A percentile compares a stretch with the other conserved stretches of the same genome.
Conservation (phyloP, 2,888 invertebrate genomes). For the Chymomyza fuscimana region DNA sequence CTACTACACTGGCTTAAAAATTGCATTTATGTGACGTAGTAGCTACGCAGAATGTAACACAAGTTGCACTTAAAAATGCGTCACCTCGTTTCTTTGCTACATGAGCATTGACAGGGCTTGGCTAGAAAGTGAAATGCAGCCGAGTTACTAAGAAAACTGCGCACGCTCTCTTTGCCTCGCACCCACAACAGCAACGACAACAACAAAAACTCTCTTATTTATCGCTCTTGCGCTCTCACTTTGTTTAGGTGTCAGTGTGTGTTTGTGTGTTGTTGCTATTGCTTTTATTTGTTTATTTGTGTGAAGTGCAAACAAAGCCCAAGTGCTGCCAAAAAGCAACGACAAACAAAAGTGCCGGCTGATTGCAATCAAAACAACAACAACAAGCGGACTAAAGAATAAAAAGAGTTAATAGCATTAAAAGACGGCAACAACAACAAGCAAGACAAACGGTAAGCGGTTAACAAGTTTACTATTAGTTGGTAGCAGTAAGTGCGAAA, state of each 20-base stretch:
- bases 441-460: neutral
- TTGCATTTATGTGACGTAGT: no score
- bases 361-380: neutral
- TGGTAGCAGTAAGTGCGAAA: neutral
- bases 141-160: no score
- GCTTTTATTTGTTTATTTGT: neutral
- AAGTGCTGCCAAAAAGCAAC: slow-evolving; percentile 26
- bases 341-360: neutral
- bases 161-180: no score
- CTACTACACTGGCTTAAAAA: no score
- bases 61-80: no score
- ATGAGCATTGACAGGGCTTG: neutral
- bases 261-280: no score
- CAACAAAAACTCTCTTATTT: no score
- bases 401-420: neutral
- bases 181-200: no score
- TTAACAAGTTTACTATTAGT: neutral
- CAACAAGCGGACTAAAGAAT: neutral
- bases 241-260: no score
- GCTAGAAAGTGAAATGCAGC: neutral
- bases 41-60: no score
- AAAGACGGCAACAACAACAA: slow-evolving; percentile 7
- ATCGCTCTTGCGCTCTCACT: no score
- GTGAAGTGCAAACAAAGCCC: slow-evolving; percentile 38
- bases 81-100: no score